These are phyloP conservation scores for Psophia crepitans DNA, from an alignment of 2,113 vertebrate genomes.

Conservation along the genomic window DNA sequence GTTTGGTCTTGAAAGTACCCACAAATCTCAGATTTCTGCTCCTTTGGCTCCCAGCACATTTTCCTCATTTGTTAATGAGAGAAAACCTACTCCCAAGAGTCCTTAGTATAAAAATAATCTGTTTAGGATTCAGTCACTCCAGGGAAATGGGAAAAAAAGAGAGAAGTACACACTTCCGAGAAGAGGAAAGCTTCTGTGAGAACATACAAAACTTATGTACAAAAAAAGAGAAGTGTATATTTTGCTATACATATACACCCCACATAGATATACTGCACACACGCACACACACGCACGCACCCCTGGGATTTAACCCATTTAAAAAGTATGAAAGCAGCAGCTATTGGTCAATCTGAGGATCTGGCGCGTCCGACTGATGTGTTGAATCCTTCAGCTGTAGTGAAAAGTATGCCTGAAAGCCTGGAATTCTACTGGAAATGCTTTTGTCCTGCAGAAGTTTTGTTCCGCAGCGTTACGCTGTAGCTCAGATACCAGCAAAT, in stretches of 20 bases:
- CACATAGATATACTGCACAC: background rate
- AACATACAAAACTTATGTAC: slow-evolving; percentile 77
- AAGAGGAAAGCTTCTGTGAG: slow-evolving; percentile 71
- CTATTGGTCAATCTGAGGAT: slow-evolving; percentile 94
- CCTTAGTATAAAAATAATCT: slow-evolving; percentile 55
- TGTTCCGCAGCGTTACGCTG: background rate
- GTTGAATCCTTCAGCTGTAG: slow-evolving; percentile 78
- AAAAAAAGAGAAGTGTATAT: slow-evolving; percentile 60
- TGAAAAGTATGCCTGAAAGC: slow-evolving; percentile 62
- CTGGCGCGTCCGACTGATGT: slow-evolving; percentile 71
- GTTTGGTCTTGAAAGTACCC: slow-evolving; percentile 69
- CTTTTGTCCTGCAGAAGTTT: background rate
- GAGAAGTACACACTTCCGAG: slow-evolving; percentile 63
- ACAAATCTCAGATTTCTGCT: slow-evolving; percentile 59
- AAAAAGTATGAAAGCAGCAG: slow-evolving; percentile 88
- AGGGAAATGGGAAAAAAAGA: background rate
- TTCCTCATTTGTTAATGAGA: slow-evolving; percentile 30
- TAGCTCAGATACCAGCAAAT: slow-evolving; percentile 46
- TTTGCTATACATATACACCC: background rate
- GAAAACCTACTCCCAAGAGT: slow-evolving; percentile 56
- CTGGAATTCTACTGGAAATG: slow-evolving; percentile 71
- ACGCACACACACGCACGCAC: slow-evolving; percentile 49
- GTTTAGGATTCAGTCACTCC: slow-evolving; percentile 20
- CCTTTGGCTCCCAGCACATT: slow-evolving; percentile 43
- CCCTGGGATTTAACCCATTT: slow-evolving; percentile 67